These are phyloP conservation scores for Latrodectus geometricus DNA, from an alignment of 1,140 invertebrate genomes.

Conservation along the genomic window DNA sequence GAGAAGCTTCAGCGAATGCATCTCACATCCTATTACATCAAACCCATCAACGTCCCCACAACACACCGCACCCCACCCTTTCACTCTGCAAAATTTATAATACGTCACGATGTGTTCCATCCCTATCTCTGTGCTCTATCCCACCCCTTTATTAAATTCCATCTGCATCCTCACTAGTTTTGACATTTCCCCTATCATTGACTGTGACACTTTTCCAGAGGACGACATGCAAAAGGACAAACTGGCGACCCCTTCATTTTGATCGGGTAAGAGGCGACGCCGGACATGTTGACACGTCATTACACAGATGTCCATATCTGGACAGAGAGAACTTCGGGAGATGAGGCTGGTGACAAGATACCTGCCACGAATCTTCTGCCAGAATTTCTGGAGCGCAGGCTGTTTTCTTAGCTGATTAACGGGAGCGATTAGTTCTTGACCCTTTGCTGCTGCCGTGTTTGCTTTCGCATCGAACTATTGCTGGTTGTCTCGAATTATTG, in stretches of 20 bases:
- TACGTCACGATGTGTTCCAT: neutral
- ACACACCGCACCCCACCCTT: neutral
- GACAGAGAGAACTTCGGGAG: neutral
- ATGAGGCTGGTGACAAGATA: neutral
- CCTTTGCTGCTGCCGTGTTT: too few relatives aligned
- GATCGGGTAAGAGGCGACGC: neutral
- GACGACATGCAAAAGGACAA: neutral
- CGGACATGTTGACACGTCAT: constrained; percentile 25
- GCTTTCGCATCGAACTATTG: too few relatives aligned
- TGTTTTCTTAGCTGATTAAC: neutral
- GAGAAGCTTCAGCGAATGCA: too few relatives aligned
- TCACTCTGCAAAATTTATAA: neutral
- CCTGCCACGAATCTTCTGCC: neutral
- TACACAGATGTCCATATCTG: constrained; percentile 8
- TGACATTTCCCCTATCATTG: neutral
- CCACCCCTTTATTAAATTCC: constrained; percentile 58
- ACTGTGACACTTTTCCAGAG: constrained; percentile 12
- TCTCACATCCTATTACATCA: too few relatives aligned
- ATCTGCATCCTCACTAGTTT: neutral
- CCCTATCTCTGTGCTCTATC: neutral
- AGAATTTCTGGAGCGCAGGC: neutral
- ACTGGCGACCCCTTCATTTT: constrained; percentile 20
- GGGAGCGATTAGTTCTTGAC: neutral
- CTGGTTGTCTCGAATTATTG: too few relatives aligned
- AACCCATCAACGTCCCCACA: too few relatives aligned